Conservation (phyloP, 2,888 invertebrate genomes). For the Adelphocoris suturalis region DNA sequence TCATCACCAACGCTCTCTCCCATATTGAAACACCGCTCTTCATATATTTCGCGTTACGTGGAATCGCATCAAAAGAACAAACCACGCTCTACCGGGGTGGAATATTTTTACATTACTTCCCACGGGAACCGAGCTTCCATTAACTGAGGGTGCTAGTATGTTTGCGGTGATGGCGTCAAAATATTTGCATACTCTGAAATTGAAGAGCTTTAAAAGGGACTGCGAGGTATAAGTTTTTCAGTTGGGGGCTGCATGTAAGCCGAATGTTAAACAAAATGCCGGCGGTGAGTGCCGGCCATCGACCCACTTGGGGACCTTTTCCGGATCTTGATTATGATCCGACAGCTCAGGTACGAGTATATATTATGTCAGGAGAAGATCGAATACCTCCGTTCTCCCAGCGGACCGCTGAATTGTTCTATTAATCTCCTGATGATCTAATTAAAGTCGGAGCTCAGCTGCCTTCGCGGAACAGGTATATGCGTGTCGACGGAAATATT, state of each 20-base stretch:
- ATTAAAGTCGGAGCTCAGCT: neutral
- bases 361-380: constrained; percentile 1
- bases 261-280: constrained; percentile 7
- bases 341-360: neutral
- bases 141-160: neutral
- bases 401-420: neutral
- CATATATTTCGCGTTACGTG: neutral
- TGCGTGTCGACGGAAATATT: too few species aligned
- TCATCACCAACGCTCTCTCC: too few species aligned
- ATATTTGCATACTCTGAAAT: constrained; percentile 29
- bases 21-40: too few species aligned
- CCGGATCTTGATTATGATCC: constrained; percentile 26
- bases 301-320: constrained; percentile 3
- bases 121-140: constrained; percentile 8
- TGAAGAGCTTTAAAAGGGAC: constrained; percentile 30
- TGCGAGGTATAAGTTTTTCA: constrained; percentile 4
- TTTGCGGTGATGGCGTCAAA: constrained; percentile 11
- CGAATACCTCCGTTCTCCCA: neutral
- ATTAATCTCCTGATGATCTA: neutral
- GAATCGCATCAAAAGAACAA: neutral
- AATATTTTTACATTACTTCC: neutral
- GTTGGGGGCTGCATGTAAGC: neutral
- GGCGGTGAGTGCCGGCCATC: neutral
- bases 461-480: too few species aligned
- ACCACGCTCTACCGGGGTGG: neutral